These are phyloP conservation scores for Petrocephalus sullivani DNA, from an alignment of 2,797 vertebrate genomes.

Conservation along the genomic window DNA sequence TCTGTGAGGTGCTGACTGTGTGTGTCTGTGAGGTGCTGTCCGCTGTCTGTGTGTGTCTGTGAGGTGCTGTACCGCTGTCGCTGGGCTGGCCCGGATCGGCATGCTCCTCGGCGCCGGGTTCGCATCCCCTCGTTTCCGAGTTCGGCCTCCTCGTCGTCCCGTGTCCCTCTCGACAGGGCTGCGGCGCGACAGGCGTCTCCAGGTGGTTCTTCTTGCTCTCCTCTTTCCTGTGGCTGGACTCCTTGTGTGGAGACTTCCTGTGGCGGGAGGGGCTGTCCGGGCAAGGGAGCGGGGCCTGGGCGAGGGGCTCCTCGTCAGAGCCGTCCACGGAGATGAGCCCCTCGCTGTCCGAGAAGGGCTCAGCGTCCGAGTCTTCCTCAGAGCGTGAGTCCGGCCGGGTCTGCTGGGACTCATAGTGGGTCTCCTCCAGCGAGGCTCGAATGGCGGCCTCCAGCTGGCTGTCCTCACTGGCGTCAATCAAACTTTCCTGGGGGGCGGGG, in stretches of 20 bases:
- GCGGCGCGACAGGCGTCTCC: conserved; percentile 70
- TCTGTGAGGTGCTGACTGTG: too few species aligned
- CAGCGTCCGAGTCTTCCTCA: conserved; percentile 87
- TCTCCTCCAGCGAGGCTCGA: conserved; percentile 92
- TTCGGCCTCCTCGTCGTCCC: conserved; percentile 58
- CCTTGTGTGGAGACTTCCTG: conserved; percentile 89
- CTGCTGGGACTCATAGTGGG: conserved; percentile 87
- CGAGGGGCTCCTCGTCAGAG: conserved; percentile 74
- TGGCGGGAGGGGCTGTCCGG: conserved; percentile 65
- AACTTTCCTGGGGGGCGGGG: conserved; percentile 75
- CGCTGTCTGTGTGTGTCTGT: not conserved
- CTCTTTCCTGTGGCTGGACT: conserved; percentile 85
- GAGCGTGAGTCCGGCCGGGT: conserved; percentile 75
- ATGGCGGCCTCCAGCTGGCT: conserved; percentile 98
- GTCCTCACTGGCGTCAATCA: conserved; percentile 98
- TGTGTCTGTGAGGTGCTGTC: too few species aligned
- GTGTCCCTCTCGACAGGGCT: conserved; percentile 66
- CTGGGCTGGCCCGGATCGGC: conserved; percentile 65
- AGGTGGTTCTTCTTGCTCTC: conserved; percentile 83
- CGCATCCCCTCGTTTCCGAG: conserved; percentile 51
- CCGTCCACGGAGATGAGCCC: conserved; percentile 93
- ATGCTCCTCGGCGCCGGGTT: conserved; percentile 60
- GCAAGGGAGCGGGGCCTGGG: conserved; percentile 44
- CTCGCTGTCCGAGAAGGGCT: conserved; percentile 96
- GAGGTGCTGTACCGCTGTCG: conserved; percentile 43